Evolutionary conservation across 2,113 vertebrate genomes (phyloP).

Genomic region (Menura novaehollandiae): DNA sequence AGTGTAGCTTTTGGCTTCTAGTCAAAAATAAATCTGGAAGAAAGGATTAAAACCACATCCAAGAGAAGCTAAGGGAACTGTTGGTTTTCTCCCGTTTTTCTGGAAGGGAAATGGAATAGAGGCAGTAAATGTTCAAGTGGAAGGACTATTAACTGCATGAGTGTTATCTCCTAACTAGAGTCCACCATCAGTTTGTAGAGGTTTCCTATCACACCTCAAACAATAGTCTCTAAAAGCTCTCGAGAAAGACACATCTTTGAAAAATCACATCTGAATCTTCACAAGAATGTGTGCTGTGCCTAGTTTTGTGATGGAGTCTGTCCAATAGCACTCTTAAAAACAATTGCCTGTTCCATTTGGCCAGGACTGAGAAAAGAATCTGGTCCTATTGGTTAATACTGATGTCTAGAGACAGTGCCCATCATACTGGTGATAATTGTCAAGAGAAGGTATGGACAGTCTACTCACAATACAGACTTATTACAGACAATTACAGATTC

Average conservation of each 20-base stretch:
- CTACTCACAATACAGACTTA: not conserved
- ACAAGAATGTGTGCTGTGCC: not conserved
- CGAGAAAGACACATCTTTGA: not conserved
- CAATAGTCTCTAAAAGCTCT: not conserved
- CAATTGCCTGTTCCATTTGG: not conserved
- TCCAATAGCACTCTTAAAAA: not conserved
- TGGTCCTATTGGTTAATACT: not conserved
- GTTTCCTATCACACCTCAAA: not conserved
- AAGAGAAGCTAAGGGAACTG: not conserved
- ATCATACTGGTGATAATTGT: not conserved
- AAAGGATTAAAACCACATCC: not conserved
- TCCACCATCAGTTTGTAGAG: not conserved
- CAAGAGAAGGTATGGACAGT: not conserved
- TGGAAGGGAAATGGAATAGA: not conserved
- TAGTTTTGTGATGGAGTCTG: not conserved
- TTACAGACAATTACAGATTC: too few relatives aligned
- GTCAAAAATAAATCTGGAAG: conserved; percentile 25
- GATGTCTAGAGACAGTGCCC: not conserved
- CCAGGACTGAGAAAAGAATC: not conserved
- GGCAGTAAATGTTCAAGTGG: not conserved
- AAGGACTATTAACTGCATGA: not conserved
- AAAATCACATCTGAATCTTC: not conserved
- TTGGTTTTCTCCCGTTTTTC: not conserved
- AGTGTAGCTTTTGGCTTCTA: conserved; percentile 22
- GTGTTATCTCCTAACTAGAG: not conserved